phyloP scores from a whole-genome alignment of 2,797 vertebrate genomes.

The Scolopax bukidnonensis region DNA sequence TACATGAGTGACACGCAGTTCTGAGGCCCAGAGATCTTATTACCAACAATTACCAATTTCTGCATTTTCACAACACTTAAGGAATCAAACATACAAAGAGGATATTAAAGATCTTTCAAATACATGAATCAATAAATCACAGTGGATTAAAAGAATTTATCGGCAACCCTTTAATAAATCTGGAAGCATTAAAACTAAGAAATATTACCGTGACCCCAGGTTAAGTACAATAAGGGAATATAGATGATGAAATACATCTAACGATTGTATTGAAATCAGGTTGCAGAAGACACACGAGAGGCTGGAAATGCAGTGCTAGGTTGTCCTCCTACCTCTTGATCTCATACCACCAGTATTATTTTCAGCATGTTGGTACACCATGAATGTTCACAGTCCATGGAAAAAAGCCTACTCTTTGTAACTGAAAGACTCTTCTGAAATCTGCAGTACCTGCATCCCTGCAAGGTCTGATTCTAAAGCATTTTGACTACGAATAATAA shows the following conservation, averaged over 20 bases:
- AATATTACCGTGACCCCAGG: slow-evolving; percentile 51
- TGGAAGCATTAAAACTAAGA: slow-evolving; percentile 46
- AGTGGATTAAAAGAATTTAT: slow-evolving; percentile 71
- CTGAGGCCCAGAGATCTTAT: slow-evolving; percentile 77
- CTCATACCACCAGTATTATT: neutral
- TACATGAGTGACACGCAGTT: slow-evolving; percentile 78
- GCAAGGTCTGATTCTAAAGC: neutral
- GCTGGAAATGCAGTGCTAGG: neutral
- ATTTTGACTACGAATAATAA: neutral
- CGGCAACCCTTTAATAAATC: slow-evolving; percentile 54
- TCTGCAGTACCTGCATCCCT: neutral
- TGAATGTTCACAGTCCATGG: neutral
- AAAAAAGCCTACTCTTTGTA: neutral
- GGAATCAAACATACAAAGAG: slow-evolving; percentile 73
- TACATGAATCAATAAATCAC: slow-evolving; percentile 55
- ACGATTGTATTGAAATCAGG: neutral
- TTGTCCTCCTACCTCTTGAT: neutral
- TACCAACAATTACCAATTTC: slow-evolving; percentile 78
- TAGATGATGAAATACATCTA: slow-evolving; percentile 31
- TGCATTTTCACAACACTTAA: slow-evolving; percentile 76
- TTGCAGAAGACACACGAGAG: neutral
- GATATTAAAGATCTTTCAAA: slow-evolving; percentile 62
- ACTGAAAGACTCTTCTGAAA: neutral
- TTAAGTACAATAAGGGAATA: slow-evolving; percentile 50
- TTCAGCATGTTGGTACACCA: neutral